Evolutionary conservation across 2,797 vertebrate genomes (phyloP), one percentile per base, ranked within the genome.

Genomic region (Tokudaia tokunoshimensis): DNA sequence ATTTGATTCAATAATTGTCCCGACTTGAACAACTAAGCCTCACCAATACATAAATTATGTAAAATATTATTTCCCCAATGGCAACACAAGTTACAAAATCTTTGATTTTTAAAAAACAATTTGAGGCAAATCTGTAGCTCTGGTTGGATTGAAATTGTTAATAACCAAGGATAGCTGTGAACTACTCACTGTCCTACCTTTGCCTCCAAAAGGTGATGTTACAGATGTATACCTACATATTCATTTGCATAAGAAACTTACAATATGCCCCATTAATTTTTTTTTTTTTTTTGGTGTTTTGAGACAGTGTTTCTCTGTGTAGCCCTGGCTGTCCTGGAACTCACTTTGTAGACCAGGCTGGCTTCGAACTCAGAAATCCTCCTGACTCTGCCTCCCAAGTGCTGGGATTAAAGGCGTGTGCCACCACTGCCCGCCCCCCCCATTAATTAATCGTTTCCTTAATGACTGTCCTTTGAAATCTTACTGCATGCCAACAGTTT

Each of bases 381-480:
- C 41, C 41, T 41, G 41, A 41, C 41, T 41, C 41, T 41, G 41
- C 41, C 41, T 41, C 41, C 41, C 41, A 41, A 41, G 41, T 41
- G 41, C 41, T 41, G 3, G 41, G 41, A 41, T 41, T 41, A 41
- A 41, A 41, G 41, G 41, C 41, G 3, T 41, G 41, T 3, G 3
- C 41, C 41, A 41, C 41, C 41, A 41, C 41, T 41, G 41, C 41
- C 41, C 3, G 41, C 41, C 41, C 41, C 41, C 67, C 41, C 1
- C 5, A 59, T 85, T 97, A 29, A 96, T 61, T 94, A 14, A 91
- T 75, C 91, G 75, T 90, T 94, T 94, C 78, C 44, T n/a, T 82
- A 41, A 13, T 24, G 10, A 83, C 61, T 80, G 76, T 88, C 79
- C 83, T 92, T 91, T 86, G 85, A 84, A 93, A 86, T 1, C 26